These are phyloP conservation scores for Corythaixoides concolor DNA, from an alignment of 2,113 vertebrate species.

Conservation along the genomic window DNA sequence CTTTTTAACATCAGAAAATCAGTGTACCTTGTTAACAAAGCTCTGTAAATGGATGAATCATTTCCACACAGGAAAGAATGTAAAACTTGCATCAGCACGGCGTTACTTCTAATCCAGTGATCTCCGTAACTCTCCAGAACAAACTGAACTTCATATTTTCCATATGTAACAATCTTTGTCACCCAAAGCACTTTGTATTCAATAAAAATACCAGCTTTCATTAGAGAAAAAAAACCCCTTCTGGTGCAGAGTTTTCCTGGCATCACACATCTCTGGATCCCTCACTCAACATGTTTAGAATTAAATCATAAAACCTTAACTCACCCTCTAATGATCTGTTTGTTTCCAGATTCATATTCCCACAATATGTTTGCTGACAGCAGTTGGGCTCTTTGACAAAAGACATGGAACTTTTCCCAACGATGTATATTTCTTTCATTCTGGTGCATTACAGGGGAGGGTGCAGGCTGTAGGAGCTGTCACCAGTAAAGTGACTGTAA, in stretches of 20 bases:
- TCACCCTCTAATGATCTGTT: conserved; percentile 66
- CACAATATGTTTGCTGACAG: conserved; percentile 65
- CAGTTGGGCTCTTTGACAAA: conserved; percentile 54
- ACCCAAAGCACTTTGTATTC: conserved; percentile 41
- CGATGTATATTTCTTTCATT: neutral
- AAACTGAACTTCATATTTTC: conserved; percentile 44
- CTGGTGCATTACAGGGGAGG: neutral
- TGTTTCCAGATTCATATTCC: conserved; percentile 62
- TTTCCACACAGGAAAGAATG: conserved; percentile 30
- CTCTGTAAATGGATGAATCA: neutral
- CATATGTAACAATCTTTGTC: conserved; percentile 18
- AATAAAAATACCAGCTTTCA: conserved; percentile 49
- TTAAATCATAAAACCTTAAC: conserved; percentile 61
- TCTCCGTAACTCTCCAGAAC: conserved; percentile 5
- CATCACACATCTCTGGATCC: neutral
- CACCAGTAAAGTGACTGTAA: neutral
- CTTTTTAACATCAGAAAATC: neutral
- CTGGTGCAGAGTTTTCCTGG: neutral
- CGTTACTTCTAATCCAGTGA: neutral
- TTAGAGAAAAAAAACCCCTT: neutral
- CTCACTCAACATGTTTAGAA: conserved; percentile 59
- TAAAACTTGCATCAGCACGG: neutral
- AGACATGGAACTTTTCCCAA: conserved; percentile 8
- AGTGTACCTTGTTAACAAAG: neutral
- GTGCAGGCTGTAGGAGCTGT: conserved; percentile 19